phyloP scores from a whole-genome alignment of 2,888 invertebrate genomes.

The Polydesmus complanatus region DNA sequence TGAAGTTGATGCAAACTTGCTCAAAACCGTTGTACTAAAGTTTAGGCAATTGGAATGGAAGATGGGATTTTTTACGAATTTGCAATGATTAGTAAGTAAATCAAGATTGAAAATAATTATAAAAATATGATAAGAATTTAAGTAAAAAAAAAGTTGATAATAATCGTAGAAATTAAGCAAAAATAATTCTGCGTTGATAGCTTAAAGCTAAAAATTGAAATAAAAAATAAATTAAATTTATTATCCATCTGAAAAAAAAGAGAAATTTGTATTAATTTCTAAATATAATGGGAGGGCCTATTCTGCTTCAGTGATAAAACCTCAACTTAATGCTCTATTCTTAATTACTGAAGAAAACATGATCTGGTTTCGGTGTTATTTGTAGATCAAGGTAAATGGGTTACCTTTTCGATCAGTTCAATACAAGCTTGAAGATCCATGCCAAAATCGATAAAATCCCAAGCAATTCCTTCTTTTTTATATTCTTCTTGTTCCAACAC shows the following conservation, averaged over 20 bases:
- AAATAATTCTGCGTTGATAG: too few relatives aligned
- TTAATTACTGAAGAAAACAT: not conserved
- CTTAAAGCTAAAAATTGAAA: too few relatives aligned
- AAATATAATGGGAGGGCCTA: not conserved
- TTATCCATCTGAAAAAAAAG: not conserved
- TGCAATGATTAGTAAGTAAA: not conserved
- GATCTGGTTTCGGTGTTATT: too few relatives aligned
- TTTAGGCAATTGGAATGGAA: too few relatives aligned
- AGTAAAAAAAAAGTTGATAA: too few relatives aligned
- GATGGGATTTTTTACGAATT: too few relatives aligned
- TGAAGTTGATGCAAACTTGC: conserved; percentile 97
- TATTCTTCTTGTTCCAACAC: conserved; percentile 99
- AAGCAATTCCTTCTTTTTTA: conserved; percentile 89
- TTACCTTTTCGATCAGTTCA: conserved; percentile 95
- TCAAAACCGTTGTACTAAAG: conserved; percentile 84
- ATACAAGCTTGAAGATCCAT: conserved; percentile 98
- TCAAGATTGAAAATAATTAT: not conserved
- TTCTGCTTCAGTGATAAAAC: not conserved
- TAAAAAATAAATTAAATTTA: not conserved
- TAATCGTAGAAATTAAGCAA: too few relatives aligned
- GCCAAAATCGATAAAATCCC: conserved; percentile 99
- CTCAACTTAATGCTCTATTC: not conserved
- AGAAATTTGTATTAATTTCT: not conserved
- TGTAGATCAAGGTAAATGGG: conserved; percentile 19
- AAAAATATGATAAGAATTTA: not conserved